Base-by-base conservation (phyloP, 2,888 invertebrate species). In the Dichetophora obliterata region DNA sequence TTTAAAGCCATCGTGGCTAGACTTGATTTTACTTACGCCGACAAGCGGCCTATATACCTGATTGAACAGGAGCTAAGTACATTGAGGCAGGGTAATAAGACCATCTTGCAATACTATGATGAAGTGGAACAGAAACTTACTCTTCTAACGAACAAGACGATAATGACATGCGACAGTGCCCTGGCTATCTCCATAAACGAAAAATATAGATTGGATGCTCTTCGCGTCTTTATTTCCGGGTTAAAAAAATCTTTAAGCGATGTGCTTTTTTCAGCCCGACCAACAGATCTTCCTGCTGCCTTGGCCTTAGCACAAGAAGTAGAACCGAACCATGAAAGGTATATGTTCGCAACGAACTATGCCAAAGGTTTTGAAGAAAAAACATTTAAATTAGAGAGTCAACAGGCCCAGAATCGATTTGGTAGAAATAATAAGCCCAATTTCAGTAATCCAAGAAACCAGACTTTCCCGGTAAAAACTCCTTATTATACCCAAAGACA, bases 131-230 rank as follows among this genome's bases (percentile, higher is more conserved):
- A 9, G 8, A 52, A 52, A 19, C 8, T 52, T 3, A 3, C 52
- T 4, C 19, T 52, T 4, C 3, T 52, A 3, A 52, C 8, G 3
- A 52, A 52, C 19, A 52, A 52, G 34, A 80, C 70, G 0, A 75
- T 80, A 19, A 82, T 81, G 81, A 63, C 76, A n/a, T n/a, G n/a
- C n/a, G n/a, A n/a, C n/a, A n/a, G n/a, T n/a, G n/a, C n/a, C n/a
- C n/a, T n/a, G n/a, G n/a, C n/a, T n/a, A n/a, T n/a, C n/a, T n/a
- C n/a, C n/a, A n/a, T n/a, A n/a, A n/a, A n/a, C n/a, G n/a, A n/a
- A n/a, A 81, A 80, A 59, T 81, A 78, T 37, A 76, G 79, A 37
- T 22, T 14, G 14, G 75, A 79, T 57, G 78, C 72, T 19, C 72
- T 80, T 31, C 71, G 78, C 9, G 77, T 77, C 6, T 78, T 78